Base-by-base conservation (phyloP, 2,888 invertebrate species). In the Andricus quercusramuli region DNA sequence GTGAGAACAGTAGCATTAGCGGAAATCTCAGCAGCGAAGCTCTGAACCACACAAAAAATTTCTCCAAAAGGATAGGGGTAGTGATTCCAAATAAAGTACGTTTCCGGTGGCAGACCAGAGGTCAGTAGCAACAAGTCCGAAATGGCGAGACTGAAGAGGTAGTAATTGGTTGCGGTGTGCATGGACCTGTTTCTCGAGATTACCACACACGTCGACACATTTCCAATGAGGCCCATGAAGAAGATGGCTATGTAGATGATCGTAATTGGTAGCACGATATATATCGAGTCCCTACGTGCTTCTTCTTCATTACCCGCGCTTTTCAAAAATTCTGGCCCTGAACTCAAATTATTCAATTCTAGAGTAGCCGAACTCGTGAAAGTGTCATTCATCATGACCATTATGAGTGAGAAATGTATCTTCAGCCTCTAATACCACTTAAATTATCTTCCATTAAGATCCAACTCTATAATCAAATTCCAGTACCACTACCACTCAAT, bases 131-230 rank as follows among this genome's bases (percentile, higher is more conserved):
- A 93, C 20, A 97, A 93, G 92, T 97, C 97, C 2, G 96, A 96
- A 20, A 97, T 94, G 1, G 97, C 96, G 83, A 97, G 93, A 89
- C 96, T 96, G 93, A 97, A 96, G 59, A 97, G 94, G 90, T 97
- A 97, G 91, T 96, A 97, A 93, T 97, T 97, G 8, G 97, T 97
- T 2, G 97, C 96, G 0, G 97, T 97, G 92, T 97, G 97, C 97
- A 97, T 97, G 83, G 96, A 96, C 79, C 95, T 94, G 90, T 97
- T 97, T 77, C 95, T 93, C 0, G 95, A 94, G 59, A 97, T 97
- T 8, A 97, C 97, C 15, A 97, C 94, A 90, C 97, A 97, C 0
- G 97, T 97, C 90, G 96, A 95, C 70, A 96, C 94, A 90, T 97
- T 97, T 1, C 97, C 97, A n/a, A 97, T 92, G 29, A 97, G 94